phyloP scores from a whole-genome alignment of 2,888 invertebrate species.

The Spodoptera littoralis region DNA sequence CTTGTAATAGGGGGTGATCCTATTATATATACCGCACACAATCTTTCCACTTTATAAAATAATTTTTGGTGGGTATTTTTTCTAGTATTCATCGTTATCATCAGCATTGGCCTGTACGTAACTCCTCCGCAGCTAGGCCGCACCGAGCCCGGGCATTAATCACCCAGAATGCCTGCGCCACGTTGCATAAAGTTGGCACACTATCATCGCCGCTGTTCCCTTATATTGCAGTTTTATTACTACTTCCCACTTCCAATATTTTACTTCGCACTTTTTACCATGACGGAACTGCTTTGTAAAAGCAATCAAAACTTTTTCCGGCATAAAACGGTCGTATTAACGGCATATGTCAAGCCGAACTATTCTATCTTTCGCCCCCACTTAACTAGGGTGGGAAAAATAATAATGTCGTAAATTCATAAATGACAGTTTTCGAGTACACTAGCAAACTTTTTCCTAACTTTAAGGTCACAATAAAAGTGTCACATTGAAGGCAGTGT shows the following conservation, averaged over 20 bases:
- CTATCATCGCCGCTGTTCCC: slow-evolving; percentile 42
- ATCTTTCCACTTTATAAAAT: too few species aligned
- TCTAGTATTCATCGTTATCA: slow-evolving; percentile 2
- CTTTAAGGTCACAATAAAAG: slow-evolving; percentile 80
- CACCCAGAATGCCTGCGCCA: slow-evolving; percentile 37
- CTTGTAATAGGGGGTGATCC: too few species aligned
- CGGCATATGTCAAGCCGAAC: slow-evolving; percentile 56
- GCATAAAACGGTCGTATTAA: slow-evolving; percentile 48
- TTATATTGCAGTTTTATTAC: slow-evolving; percentile 44
- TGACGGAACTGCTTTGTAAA: slow-evolving; percentile 37
- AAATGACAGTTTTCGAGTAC: slow-evolving; percentile 74
- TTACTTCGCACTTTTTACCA: slow-evolving; percentile 23
- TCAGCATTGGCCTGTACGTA: slow-evolving; percentile 38
- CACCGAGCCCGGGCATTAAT: slow-evolving; percentile 29
- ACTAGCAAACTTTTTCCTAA: slow-evolving; percentile 70
- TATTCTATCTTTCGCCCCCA: slow-evolving; percentile 61
- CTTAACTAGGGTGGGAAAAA: slow-evolving; percentile 63
- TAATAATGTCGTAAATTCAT: slow-evolving; percentile 79
- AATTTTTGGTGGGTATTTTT: background rate
- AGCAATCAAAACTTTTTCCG: slow-evolving; percentile 55
- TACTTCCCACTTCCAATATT: slow-evolving; percentile 40
- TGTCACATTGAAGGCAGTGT: slow-evolving; percentile 70
- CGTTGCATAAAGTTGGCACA: slow-evolving; percentile 47
- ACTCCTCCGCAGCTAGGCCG: slow-evolving; percentile 28
- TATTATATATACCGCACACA: too few species aligned